These are phyloP conservation scores for Chorisops tibialis DNA, from an alignment of 2,888 invertebrate genomes.

Conservation along the genomic window DNA sequence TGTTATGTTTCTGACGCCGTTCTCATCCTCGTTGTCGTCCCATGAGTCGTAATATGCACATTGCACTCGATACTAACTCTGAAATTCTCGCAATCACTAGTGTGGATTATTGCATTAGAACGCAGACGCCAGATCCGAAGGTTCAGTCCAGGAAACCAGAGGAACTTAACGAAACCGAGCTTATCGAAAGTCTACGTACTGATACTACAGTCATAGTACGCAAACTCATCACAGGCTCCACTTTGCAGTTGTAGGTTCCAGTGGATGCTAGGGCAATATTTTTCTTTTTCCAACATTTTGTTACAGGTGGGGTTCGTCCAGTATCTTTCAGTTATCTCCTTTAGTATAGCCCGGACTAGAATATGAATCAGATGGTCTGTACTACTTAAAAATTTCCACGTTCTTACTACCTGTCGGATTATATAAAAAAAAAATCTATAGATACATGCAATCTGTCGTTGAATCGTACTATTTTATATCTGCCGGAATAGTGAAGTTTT, in stretches of 20 bases:
- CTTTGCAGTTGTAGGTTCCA: conserved; percentile 3
- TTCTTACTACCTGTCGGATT: conserved; percentile 30
- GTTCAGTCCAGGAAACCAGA: too few species aligned
- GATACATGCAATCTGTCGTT: too few species aligned
- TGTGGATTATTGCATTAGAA: background rate
- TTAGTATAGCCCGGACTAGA: conserved; percentile 40
- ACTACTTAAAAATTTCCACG: conserved; percentile 31
- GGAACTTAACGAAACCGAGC: background rate
- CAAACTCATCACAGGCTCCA: conserved; percentile 24
- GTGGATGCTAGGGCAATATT: background rate
- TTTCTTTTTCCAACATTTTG: conserved; percentile 28
- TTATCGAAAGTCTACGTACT: background rate
- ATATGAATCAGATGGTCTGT: conserved; percentile 39
- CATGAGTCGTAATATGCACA: background rate
- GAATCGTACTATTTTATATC: too few species aligned
- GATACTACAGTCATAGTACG: background rate
- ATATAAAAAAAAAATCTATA: conserved; percentile 11
- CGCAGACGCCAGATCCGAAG: background rate
- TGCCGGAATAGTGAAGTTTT: too few species aligned
- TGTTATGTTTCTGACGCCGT: conserved; percentile 6
- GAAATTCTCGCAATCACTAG: background rate
- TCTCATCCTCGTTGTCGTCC: conserved; percentile 4
- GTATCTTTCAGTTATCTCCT: conserved; percentile 39
- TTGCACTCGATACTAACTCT: background rate
- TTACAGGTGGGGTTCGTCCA: conserved; percentile 41